Evolutionary conservation across 2,113 vertebrate species (phyloP), one percentile per base, ranked within the genome.

Genomic region (Coryphaenoides rupestris): DNA sequence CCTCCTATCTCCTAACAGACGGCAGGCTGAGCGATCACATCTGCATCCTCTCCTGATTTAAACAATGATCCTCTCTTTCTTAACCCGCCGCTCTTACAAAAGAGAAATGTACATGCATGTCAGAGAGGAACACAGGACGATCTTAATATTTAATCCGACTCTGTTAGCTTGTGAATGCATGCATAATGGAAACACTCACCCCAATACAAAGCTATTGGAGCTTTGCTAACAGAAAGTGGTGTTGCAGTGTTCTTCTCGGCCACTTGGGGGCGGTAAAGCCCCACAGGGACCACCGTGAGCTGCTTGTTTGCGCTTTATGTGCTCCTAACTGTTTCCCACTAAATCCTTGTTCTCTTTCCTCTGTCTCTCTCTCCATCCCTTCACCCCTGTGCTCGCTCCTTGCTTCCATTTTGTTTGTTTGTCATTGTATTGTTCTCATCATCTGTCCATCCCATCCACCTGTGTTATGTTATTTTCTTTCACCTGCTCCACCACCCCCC

Each of bases 41-140:
- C 70, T 73, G 74, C 76, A 79, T 81, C 80, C 2, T 1, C 69
- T 83, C 58, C 80, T 78, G 89, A 83, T 69, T 79, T 55, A 80
- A 67, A 74, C 69, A 75, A 54, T 67, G 61, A 71, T 40, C 49
- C 70, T 21, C 84, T 70, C 68, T 85, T 78, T 81, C 14, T 21
- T 21, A 12, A 21, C 19, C n/a, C n/a, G n/a, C n/a, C n/a, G n/a
- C n/a, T n/a, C n/a, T n/a, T n/a, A n/a, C n/a, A n/a, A n/a, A n/a
- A n/a, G n/a, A n/a, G n/a, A 40, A 40, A 40, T 40, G 13, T 40
- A 40, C 13, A 40, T 40, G 33, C 13, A 40, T 22, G 2, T 24
- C 17, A 16, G 19, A 58, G 56, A 28, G 56, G 5, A 26, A 59
- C 14, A 22, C 60, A 19, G 3, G 33, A 5, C 40, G 13, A 45